Evolutionary conservation across 2,888 invertebrate genomes (phyloP), one percentile per base, ranked within the genome.

Genomic region (Lithophane semibrunnea): DNA sequence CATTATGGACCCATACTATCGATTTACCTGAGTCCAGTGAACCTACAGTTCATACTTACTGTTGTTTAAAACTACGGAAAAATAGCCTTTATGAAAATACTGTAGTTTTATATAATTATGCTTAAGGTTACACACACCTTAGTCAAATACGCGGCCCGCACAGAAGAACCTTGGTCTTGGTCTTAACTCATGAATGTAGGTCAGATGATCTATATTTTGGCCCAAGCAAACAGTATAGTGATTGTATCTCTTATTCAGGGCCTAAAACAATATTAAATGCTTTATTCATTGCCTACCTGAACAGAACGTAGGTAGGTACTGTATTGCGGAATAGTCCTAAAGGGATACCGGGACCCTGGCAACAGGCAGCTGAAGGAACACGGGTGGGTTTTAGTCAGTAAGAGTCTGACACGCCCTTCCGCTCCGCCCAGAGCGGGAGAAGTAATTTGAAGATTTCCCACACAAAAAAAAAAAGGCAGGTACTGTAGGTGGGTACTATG

Each of bases 191-290:
- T 75, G 79, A 77, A 86, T 78, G 81, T 80, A 79, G 76, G 80
- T 29, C 78, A 78, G 66, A 66, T 74, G 77, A 63, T 80, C 80
- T 77, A 76, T 78, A 74, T 75, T 75, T 73, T 61, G 68, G 21
- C 65, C 78, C 52, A 73, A 72, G 77, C 71, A 74, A 76, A 74
- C 61, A 65, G 42, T 63, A 21, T 29, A 70, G 74, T 60, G 74
- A 80, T 71, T 82, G 80, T 82, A 60, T 80, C 69, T 70, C 74
- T 70, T 73, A 79, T 61, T 73, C 56, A 42, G 61, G 47, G 42
- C 79, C 84, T 84, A 70, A 82, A 82, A 84, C 61, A 84, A 82
- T 79, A 82, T 80, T 44, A 71, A 56, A 67, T 83, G 79, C 52
- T 52, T 77, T 77, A 83, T 83, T 83, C 69, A 83, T 83, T 18